Evolutionary conservation across 1,140 invertebrate genomes (phyloP).

Genomic region (Elymnias hypermnestra): DNA sequence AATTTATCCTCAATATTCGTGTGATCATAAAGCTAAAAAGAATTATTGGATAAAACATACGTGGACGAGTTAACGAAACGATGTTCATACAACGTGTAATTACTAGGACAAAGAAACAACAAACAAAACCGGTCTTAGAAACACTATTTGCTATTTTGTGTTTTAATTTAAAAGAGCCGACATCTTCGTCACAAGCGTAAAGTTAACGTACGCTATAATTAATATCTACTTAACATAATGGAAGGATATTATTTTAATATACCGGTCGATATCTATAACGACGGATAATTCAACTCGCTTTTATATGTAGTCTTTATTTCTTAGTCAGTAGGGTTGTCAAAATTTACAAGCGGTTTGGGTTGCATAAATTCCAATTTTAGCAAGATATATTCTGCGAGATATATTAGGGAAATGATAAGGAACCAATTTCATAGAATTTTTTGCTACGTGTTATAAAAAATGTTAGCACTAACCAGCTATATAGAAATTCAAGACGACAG

Average conservation of each 20-base stretch:
- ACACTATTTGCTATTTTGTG: not conserved
- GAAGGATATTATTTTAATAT: slow-evolving; percentile 12
- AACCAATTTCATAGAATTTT: too few relatives aligned
- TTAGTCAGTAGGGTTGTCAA: not conserved
- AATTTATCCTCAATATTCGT: too few relatives aligned
- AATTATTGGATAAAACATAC: too few relatives aligned
- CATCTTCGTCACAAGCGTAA: slow-evolving; percentile 5
- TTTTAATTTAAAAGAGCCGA: slow-evolving; percentile 9
- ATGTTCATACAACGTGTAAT: slow-evolving; percentile 1
- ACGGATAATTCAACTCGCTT: not conserved
- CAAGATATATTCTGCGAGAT: too few relatives aligned
- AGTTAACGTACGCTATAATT: slow-evolving; percentile 3
- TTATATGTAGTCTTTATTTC: slow-evolving; percentile 6
- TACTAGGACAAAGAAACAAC: slow-evolving; percentile 10
- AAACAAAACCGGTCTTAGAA: not conserved
- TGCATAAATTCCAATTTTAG: too few relatives aligned
- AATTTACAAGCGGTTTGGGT: too few relatives aligned
- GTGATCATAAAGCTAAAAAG: too few relatives aligned
- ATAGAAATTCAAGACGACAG: too few relatives aligned
- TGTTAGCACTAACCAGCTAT: too few relatives aligned
- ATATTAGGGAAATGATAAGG: too few relatives aligned
- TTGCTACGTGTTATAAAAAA: too few relatives aligned
- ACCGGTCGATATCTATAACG: slow-evolving; percentile 4
- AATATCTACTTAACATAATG: slow-evolving; percentile 15
- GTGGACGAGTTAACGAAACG: not conserved